Conservation (phyloP, 2,888 invertebrate genomes). For the Drosophila histrio region DNA sequence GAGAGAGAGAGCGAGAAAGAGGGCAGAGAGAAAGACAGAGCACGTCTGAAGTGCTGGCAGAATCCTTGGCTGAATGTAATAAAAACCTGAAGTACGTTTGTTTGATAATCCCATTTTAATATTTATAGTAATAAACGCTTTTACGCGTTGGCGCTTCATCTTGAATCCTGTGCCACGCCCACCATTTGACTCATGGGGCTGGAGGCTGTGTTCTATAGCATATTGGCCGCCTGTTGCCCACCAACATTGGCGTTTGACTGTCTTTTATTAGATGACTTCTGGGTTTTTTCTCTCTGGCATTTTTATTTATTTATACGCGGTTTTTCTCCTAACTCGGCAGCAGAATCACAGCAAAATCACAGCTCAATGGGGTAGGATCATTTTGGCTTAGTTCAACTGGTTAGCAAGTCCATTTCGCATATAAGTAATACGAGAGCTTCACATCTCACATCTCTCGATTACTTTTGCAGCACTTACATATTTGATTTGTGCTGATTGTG, state of each 20-base stretch:
- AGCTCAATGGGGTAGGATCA: neutral
- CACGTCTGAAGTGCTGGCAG: conserved; percentile 37
- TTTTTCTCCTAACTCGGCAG: neutral
- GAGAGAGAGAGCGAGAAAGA: neutral
- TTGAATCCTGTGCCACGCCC: conserved; percentile 21
- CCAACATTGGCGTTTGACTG: conserved; percentile 15
- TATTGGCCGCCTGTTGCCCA: conserved; percentile 46
- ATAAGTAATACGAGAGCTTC: neutral
- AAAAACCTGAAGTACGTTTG: conserved; percentile 72
- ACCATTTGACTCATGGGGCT: neutral
- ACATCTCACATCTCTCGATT: conserved; percentile 32
- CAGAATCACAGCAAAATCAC: conserved; percentile 28
- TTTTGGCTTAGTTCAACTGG: conserved; percentile 21
- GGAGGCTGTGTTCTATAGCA: conserved; percentile 11
- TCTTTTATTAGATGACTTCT: conserved; percentile 49
- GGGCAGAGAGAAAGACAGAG: neutral
- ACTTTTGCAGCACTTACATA: conserved; percentile 49
- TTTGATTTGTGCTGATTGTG: conserved; percentile 57
- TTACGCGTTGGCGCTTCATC: conserved; percentile 62
- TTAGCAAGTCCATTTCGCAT: conserved; percentile 16
- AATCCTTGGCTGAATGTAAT: conserved; percentile 62
- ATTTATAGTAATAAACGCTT: conserved; percentile 78
- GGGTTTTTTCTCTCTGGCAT: neutral
- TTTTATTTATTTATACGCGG: conserved; percentile 54
- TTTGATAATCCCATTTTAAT: conserved; percentile 77